These are phyloP conservation scores for Ischnus inquisitorius DNA, from an alignment of 2,888 invertebrate species.

Conservation along the genomic window DNA sequence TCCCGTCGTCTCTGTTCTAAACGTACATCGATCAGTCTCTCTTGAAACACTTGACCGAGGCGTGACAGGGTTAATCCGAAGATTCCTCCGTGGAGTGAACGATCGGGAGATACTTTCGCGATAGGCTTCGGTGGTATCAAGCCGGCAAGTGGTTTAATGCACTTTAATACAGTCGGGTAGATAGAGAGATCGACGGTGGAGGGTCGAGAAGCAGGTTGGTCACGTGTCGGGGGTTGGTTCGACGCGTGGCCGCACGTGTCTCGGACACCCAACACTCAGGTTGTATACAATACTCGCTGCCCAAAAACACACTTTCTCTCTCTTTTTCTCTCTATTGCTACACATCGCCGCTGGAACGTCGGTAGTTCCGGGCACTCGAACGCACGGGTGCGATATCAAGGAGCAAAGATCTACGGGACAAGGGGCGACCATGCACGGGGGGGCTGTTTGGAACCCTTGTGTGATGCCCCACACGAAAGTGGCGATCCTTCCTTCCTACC, in stretches of 20 bases:
- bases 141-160: conserved; percentile 48
- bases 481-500: conserved; percentile 38
- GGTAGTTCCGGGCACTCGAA: conserved; percentile 23
- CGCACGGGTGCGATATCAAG: conserved; percentile 42
- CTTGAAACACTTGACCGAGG: conserved; percentile 26
- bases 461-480: conserved; percentile 43
- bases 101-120: conserved; percentile 31
- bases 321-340: neutral
- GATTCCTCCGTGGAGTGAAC: conserved; percentile 55
- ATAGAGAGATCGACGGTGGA: conserved; percentile 28
- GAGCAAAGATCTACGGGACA: conserved; percentile 30
- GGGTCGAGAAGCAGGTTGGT: conserved; percentile 76
- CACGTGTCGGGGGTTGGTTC: conserved; percentile 74
- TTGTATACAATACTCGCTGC: conserved; percentile 41
- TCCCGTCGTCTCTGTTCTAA: neutral
- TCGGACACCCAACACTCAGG: conserved; percentile 71
- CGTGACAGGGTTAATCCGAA: conserved; percentile 57
- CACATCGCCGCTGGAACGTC: neutral
- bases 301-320: conserved; percentile 31
- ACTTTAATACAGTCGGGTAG: conserved; percentile 28
- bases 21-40: conserved; percentile 33
- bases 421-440: conserved; percentile 42
- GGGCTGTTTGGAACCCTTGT: conserved; percentile 7
- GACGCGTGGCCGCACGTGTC: conserved; percentile 82
- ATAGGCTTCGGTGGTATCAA: conserved; percentile 18